Evolutionary conservation across 1,140 invertebrate species (phyloP), one percentile per base, ranked within the genome.

Genomic region (Habropoda laboriosa): DNA sequence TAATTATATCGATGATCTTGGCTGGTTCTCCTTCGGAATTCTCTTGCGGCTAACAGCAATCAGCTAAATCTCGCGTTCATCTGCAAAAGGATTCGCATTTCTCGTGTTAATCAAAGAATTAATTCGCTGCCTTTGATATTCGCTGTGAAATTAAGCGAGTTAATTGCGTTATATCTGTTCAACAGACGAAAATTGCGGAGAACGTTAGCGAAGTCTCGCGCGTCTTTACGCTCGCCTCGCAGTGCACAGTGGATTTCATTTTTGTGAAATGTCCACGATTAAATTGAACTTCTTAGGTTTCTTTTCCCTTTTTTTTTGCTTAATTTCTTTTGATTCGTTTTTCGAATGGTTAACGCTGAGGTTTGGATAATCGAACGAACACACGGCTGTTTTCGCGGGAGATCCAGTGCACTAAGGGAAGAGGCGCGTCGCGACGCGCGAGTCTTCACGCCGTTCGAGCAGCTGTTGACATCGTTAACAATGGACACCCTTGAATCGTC

Each of bases 1-100:
- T 51, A 68, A 51, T 68, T 49, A 16, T 51, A n/a, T n/a, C 18
- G 10, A 49, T 42, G 27, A 1, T n/a, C 35, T 18, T 12, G 18
- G 7, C 45, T 27, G 45, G 5, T 68, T 49, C 32, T 49, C 21
- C 51, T 10, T 47, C n/a, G 63, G 3, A 7, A 32, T 5, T 32
- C 4, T 4, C 0, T 42, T 18, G 32, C 12, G 2, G 3, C 21
- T 27, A 12, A 42, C 2, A 7, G 7, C 16, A 6, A 45, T 38
- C 24, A 10, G 27, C 40, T 45, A 16, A 16, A 24, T 73, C n/a
- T 16, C 18, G 12, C 4, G 18, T 10, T 24, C 6, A 76, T 76
- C 74, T 77, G 74, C 10, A 49, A 77, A 70, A 47, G 35, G 47
- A 45, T 70, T 70, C 3, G n/a, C 40, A 38, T 51, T 32, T 32